Percentiles rank a stretch among this genome's conserved stretches.
Evolutionary conservation across 92 coral and sea anemone genomes (phyloP).

Genomic region (Paramuricea clavata): DNA sequence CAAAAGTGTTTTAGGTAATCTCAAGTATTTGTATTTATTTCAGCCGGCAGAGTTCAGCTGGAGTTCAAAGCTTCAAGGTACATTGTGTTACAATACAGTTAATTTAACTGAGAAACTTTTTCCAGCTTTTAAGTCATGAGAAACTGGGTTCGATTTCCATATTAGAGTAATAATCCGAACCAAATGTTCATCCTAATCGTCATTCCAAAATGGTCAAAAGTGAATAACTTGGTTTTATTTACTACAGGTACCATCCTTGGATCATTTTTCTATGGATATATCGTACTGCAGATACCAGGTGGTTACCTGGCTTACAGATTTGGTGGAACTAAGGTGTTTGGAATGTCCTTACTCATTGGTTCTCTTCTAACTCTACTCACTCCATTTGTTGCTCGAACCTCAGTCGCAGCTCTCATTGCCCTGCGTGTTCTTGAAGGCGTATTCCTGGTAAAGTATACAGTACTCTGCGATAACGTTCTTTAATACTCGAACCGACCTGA

Average conservation of each 20-base stretch:
- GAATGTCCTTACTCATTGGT: constrained; percentile 89
- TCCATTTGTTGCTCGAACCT: constrained; percentile 92
- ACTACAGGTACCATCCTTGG: constrained; percentile 92
- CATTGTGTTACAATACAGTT: no score
- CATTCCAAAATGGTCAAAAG: no score
- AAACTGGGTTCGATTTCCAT: neutral
- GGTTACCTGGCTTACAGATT: constrained; percentile 96
- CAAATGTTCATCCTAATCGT: no score
- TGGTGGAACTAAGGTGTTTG: constrained; percentile 98
- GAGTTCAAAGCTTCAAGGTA: constrained; percentile 93
- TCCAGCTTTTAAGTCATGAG: neutral
- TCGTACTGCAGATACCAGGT: constrained; percentile 97
- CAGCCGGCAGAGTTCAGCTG: constrained; percentile 92
- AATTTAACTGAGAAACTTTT: no score
- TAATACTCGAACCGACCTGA: no score
- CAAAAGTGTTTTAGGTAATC: no score
- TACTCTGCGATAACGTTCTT: neutral
- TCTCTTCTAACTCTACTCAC: constrained; percentile 94
- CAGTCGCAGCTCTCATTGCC: constrained; percentile 88
- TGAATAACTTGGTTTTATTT: neutral
- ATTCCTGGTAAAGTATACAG: constrained; percentile 77
- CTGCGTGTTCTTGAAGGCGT: constrained; percentile 95
- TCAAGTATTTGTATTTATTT: constrained; percentile 1
- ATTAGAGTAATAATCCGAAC: no score
- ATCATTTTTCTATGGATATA: constrained; percentile 96